phyloP scores from a whole-genome alignment of 2,888 invertebrate genomes.

The Pediacus dermestoides region DNA sequence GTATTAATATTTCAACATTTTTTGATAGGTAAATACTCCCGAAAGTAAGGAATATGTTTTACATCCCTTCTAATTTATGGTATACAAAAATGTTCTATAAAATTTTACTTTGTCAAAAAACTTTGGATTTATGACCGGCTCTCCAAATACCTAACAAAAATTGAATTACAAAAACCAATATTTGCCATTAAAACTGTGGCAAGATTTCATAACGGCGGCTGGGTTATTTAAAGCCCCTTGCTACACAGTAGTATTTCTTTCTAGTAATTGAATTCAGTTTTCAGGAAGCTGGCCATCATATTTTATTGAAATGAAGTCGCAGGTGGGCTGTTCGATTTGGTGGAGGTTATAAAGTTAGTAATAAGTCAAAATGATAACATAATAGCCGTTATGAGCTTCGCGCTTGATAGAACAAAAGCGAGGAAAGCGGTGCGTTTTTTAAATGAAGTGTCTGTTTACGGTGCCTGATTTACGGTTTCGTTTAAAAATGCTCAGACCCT shows the following conservation, averaged over 20 bases:
- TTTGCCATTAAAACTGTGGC: constrained; percentile 5
- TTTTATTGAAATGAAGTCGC: constrained; percentile 47
- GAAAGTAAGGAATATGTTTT: no score
- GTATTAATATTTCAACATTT: no score
- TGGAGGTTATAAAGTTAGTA: constrained; percentile 35
- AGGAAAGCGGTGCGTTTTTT: constrained; percentile 31
- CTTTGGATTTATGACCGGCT: no score
- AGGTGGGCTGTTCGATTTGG: constrained; percentile 41
- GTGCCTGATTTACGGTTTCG: constrained; percentile 30
- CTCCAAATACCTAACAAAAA: constrained; percentile 2
- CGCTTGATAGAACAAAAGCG: constrained; percentile 38
- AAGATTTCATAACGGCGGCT: no score
- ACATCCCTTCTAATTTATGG: no score
- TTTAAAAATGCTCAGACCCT: constrained; percentile 12
- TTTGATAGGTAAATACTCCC: no score
- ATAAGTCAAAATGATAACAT: constrained; percentile 43
- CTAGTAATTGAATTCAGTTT: constrained; percentile 38
- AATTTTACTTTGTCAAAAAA: no score
- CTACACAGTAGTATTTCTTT: constrained; percentile 1
- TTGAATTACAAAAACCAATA: constrained; percentile 2
- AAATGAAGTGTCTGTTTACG: constrained; percentile 38
- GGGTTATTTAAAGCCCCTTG: no score
- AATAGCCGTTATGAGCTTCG: constrained; percentile 43
- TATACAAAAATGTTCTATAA: no score
- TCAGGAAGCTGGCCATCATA: constrained; percentile 38